These are phyloP conservation scores for Ophion ellenae DNA, from an alignment of 2,888 invertebrate genomes.

Conservation along the genomic window DNA sequence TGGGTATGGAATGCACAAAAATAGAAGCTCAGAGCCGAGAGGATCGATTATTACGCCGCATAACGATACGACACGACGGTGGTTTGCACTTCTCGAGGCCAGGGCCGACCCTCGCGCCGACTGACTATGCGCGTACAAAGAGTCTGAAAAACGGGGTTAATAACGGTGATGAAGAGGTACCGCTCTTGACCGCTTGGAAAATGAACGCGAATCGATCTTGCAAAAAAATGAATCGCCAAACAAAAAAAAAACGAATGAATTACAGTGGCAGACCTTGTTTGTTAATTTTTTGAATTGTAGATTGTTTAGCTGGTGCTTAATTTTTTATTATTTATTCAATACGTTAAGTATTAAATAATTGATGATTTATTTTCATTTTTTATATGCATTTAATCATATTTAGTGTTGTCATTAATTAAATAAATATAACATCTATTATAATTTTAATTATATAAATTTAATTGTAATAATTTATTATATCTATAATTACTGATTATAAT, in stretches of 20 bases:
- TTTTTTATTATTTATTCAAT: too few relatives aligned
- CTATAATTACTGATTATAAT: too few relatives aligned
- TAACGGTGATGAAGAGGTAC: slow-evolving; percentile 16
- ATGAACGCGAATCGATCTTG: background rate
- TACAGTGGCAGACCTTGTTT: background rate
- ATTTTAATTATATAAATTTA: too few relatives aligned
- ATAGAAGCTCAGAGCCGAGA: slow-evolving; percentile 56
- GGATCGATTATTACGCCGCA: slow-evolving; percentile 64
- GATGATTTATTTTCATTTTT: too few relatives aligned
- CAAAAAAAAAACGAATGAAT: background rate
- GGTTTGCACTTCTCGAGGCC: slow-evolving; percentile 47
- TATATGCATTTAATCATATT: too few relatives aligned
- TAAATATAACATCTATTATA: too few relatives aligned
- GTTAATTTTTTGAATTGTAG: background rate
- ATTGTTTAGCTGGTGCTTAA: too few relatives aligned
- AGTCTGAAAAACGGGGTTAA: slow-evolving; percentile 43
- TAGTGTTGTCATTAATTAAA: too few relatives aligned
- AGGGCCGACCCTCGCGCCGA: slow-evolving; percentile 36
- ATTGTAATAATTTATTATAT: too few relatives aligned
- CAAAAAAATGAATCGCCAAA: background rate
- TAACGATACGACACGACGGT: slow-evolving; percentile 32
- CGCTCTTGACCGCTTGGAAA: background rate
- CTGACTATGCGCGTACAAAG: background rate
- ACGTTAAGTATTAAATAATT: too few relatives aligned
- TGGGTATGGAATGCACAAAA: slow-evolving; percentile 64